Evolutionary conservation across 2,888 invertebrate species (phyloP).

Genomic region (Sepiola atlantica): DNA sequence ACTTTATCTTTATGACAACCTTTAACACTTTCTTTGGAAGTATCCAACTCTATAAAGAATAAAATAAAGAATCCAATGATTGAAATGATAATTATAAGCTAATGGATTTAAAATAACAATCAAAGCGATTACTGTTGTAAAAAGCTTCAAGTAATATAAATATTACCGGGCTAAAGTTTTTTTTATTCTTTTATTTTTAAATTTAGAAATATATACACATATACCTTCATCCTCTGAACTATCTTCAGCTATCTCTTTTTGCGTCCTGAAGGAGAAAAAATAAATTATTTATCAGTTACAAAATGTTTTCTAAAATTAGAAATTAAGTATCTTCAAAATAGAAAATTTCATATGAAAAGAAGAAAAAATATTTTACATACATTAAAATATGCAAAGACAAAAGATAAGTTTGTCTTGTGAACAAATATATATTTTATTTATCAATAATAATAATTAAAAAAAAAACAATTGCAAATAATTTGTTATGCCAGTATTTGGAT

Average conservation of each 20-base stretch:
- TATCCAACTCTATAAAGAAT: background rate
- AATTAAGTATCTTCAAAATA: too few species aligned
- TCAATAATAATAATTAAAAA: too few species aligned
- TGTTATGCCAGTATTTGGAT: too few species aligned
- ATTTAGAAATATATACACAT: background rate
- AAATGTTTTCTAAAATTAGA: too few species aligned
- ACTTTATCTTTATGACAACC: background rate
- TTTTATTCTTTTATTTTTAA: background rate
- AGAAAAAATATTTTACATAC: too few species aligned
- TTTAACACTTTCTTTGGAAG: background rate
- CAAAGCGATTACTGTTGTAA: background rate
- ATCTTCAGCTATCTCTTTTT: background rate
- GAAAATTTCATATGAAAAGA: too few species aligned
- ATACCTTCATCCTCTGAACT: constrained; percentile 32
- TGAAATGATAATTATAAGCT: background rate
- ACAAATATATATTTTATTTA: too few species aligned
- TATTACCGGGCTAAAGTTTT: too few species aligned
- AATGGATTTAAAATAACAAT: background rate
- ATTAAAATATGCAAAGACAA: too few species aligned
- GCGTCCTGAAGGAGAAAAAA: background rate
- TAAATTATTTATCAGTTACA: background rate
- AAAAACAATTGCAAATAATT: too few species aligned
- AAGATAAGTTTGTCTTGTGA: too few species aligned
- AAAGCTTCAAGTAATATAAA: background rate
- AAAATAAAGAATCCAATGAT: background rate